These are phyloP conservation scores for Colaptes auratus DNA, from an alignment of 2,113 vertebrate genomes.

Conservation along the genomic window DNA sequence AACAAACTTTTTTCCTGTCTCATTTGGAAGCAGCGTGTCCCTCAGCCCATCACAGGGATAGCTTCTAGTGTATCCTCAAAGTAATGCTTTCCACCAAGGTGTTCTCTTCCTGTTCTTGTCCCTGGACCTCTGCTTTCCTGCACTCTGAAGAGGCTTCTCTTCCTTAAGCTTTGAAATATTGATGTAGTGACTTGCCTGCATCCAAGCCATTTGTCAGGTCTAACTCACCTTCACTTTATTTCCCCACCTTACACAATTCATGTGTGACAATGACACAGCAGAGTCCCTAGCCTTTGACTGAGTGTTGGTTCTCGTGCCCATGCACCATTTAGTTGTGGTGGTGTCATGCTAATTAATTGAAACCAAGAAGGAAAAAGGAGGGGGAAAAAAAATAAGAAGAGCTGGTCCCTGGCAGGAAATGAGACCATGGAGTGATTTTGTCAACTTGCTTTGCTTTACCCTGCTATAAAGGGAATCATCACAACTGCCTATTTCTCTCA, in stretches of 20 bases:
- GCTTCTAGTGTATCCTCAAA: not conserved
- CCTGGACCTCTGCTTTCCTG: fast-evolving
- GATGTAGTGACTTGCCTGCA: not conserved
- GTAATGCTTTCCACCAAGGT: not conserved
- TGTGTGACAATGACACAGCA: not conserved
- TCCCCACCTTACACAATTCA: not conserved
- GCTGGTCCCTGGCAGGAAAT: not conserved
- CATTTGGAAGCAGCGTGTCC: not conserved
- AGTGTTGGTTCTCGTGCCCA: not conserved
- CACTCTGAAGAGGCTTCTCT: not conserved
- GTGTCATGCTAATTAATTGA: not conserved
- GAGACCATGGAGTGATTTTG: not conserved
- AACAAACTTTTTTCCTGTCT: slow-evolving; percentile 40
- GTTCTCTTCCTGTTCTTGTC: not conserved
- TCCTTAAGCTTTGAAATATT: not conserved
- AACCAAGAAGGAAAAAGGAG: not conserved
- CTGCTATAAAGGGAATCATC: not conserved
- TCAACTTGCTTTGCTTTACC: not conserved
- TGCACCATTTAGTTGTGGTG: not conserved
- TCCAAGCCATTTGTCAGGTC: not conserved
- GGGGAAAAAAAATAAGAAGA: not conserved
- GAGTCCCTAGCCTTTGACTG: not conserved
- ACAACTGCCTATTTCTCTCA: not conserved
- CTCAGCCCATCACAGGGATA: not conserved
- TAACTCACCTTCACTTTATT: not conserved